Evolutionary conservation across 2,113 vertebrate species (phyloP), one percentile per base, ranked within the genome.

Genomic region (Rhineura floridana): DNA sequence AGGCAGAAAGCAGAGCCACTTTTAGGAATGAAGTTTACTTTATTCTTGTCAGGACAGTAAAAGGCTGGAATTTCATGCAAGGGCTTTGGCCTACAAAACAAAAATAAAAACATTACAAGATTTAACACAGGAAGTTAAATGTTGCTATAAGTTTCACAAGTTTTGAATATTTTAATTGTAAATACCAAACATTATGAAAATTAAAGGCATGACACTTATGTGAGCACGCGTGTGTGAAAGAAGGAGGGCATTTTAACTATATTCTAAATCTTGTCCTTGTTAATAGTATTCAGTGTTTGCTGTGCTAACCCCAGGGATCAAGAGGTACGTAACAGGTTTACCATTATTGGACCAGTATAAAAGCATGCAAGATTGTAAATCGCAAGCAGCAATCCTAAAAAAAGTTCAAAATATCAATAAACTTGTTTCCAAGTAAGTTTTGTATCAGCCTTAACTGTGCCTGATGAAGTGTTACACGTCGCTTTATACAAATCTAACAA

Each of bases 21-120:
- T 96, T 99, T 99, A 75, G 99, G 99, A 96, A 99, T 99, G 97
- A 99, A 99, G 98, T 99, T 99, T 94, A 99, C 99, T 97, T 99
- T 99, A 97, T 99, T 99, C 96, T 98, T 98, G 97, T 99, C 99
- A n/a, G 99, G 99, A 93, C 99, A 98, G 91, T 99, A 98, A 96
- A 99, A 99, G 70, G 97, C 97, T 55, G 99, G 99, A 94, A 99
- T 98, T 96, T 98, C 98, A 59, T 99, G 98, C 88, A 98, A 97
- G 28, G 98, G 97, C 93, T 98, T 98, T 96, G 98, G 98, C 96
- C 99, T 99, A 96, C 69, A 95, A 87, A 59, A 94, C 79, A 93
- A 89, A 95, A 96, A 39, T 95, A 42, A 52, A 7, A 39, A 23
- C 6, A 39, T 8, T 90, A 90, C 94, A 93, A 85, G 92, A 88